phyloP scores from a whole-genome alignment of 92 coral and sea anemone genomes.

The Phenganax subtilis region DNA sequence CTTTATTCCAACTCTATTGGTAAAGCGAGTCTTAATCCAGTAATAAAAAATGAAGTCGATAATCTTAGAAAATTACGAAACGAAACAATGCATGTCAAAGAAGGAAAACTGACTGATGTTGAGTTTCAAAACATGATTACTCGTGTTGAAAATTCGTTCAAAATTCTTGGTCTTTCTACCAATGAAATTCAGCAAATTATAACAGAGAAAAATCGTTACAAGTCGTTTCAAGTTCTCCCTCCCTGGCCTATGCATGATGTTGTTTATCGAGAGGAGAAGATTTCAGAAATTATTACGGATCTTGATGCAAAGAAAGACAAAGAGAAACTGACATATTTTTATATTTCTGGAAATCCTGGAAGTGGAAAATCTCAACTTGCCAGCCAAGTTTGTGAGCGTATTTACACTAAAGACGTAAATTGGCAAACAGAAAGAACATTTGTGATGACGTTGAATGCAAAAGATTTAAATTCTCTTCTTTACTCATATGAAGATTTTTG shows the following conservation, averaged over 20 bases:
- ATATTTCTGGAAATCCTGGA: no score
- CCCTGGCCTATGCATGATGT: constrained; percentile 46
- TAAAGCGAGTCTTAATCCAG: constrained; percentile 7
- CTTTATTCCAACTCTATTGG: constrained; percentile 47
- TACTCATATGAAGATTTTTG: no score
- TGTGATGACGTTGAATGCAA: no score
- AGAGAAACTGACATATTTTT: no score
- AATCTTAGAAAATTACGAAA: neutral
- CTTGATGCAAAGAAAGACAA: no score
- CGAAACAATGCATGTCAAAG: constrained; percentile 26
- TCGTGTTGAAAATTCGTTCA: neutral
- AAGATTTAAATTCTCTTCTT: no score
- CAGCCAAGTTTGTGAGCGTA: no score
- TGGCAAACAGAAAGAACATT: no score
- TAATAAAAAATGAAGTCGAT: constrained; percentile 21
- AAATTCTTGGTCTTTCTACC: neutral
- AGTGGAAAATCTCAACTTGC: no score
- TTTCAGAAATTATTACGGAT: no score
- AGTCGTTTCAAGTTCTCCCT: constrained; percentile 27
- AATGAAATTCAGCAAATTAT: neutral
- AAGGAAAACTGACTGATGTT: neutral
- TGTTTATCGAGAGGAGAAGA: no score
- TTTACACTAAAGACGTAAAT: no score
- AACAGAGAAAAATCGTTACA: neutral
- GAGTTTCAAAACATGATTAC: neutral